phyloP scores from a whole-genome alignment of 2,888 invertebrate genomes.

The Macrosiphum euphorbiae region DNA sequence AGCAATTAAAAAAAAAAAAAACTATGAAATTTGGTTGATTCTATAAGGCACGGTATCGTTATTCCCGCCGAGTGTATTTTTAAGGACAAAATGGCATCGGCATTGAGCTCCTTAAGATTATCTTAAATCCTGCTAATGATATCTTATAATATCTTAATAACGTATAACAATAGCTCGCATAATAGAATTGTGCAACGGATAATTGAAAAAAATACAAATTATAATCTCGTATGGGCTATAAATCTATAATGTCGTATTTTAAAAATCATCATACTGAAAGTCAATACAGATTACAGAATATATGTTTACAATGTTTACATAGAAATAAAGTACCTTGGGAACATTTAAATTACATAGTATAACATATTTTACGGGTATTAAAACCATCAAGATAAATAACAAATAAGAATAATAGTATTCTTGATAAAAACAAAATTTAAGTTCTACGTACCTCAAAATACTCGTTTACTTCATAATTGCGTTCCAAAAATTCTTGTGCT shows the following conservation, averaged over 20 bases:
- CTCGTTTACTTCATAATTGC: conserved; percentile 79
- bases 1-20: no score
- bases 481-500: conserved; percentile 83
- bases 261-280: neutral
- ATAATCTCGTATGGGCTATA: neutral
- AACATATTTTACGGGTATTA: neutral
- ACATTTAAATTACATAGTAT: neutral
- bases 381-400: no score
- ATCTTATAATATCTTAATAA: neutral
- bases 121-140: neutral
- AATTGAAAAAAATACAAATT: neutral
- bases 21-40: no score
- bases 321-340: neutral
- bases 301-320: neutral
- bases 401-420: no score
- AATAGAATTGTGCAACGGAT: neutral
- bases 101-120: no score
- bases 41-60: no score
- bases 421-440: neutral
- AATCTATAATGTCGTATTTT: neutral
- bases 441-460: conserved; percentile 82
- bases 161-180: neutral
- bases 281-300: neutral
- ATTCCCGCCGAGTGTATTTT: no score
- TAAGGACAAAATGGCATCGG: no score